Evolutionary conservation across 2,888 invertebrate species (phyloP).

Genomic region (Euclidia mi): DNA sequence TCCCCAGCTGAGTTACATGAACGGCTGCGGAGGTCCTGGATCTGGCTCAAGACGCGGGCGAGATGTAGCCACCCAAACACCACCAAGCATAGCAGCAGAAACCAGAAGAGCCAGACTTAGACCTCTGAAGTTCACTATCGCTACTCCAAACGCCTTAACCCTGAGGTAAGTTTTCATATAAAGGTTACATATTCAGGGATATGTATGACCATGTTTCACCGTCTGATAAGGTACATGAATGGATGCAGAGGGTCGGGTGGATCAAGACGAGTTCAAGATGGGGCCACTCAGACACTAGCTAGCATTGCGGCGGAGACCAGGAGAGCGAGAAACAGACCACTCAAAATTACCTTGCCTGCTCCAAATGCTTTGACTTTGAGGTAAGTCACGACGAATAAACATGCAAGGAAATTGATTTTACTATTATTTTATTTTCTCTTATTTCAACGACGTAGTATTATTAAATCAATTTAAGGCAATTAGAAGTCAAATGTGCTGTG

Average conservation of each 20-base stretch:
- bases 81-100: conserved; percentile 93
- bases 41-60: conserved; percentile 76
- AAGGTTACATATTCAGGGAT: conserved; percentile 2
- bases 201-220: conserved; percentile 18
- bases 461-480: too few relatives aligned
- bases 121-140: conserved; percentile 78
- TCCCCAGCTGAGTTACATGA: conserved; percentile 90
- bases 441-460: too few relatives aligned
- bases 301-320: conserved; percentile 92
- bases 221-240: conserved; percentile 23
- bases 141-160: conserved; percentile 80
- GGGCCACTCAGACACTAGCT: conserved; percentile 93
- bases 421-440: too few relatives aligned
- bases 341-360: conserved; percentile 77
- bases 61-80: conserved; percentile 93
- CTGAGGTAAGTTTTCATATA: conserved; percentile 68
- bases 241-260: conserved; percentile 43
- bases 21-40: conserved; percentile 81
- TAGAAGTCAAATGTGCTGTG: too few relatives aligned
- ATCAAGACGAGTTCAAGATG: conserved; percentile 88
- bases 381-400: conserved; percentile 61
- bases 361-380: conserved; percentile 82
- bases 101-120: conserved; percentile 84
- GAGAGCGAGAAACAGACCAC: conserved; percentile 74
- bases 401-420: too few relatives aligned